A percentile compares a stretch with the other conserved stretches of the same genome.
Evolutionary conservation across 1,140 invertebrate genomes (phyloP).

Genomic region (Gonioctena quinquepunctata): DNA sequence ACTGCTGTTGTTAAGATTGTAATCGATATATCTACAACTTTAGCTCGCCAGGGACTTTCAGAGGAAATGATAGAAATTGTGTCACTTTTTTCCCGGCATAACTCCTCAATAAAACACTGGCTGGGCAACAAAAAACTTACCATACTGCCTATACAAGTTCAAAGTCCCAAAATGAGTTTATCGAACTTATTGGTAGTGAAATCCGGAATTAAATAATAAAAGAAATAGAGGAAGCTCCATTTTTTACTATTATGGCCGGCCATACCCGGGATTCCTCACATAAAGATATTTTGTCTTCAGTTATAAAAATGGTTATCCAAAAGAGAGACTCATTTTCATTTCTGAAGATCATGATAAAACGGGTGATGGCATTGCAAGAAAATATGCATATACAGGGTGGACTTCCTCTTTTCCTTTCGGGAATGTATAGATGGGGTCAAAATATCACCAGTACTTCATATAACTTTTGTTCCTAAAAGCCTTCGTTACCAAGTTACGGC

Average conservation of each 20-base stretch:
- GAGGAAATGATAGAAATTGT: background rate
- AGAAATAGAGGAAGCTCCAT: background rate
- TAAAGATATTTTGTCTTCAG: background rate
- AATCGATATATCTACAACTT: background rate
- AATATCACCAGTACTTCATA: too few relatives aligned
- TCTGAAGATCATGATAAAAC: background rate
- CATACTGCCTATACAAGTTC: background rate
- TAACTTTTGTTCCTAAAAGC: too few relatives aligned
- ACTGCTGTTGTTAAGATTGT: background rate
- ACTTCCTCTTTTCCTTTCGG: too few relatives aligned
- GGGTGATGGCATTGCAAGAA: background rate
- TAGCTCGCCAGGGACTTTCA: background rate
- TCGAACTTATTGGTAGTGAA: background rate
- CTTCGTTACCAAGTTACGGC: too few relatives aligned
- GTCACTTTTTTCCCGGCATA: background rate
- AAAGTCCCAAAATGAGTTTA: background rate
- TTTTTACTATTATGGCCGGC: background rate
- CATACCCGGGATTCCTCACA: background rate
- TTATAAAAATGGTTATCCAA: background rate
- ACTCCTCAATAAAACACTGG: background rate
- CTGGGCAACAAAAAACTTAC: background rate
- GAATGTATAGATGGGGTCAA: too few relatives aligned
- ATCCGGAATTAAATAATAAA: background rate
- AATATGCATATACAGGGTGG: too few relatives aligned
- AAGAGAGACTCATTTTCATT: background rate